A percentile compares a stretch with the other conserved stretches of the same genome.
These are phyloP conservation scores for Nycticorax nycticorax DNA, from an alignment of 2,113 vertebrate genomes.

Conservation along the genomic window DNA sequence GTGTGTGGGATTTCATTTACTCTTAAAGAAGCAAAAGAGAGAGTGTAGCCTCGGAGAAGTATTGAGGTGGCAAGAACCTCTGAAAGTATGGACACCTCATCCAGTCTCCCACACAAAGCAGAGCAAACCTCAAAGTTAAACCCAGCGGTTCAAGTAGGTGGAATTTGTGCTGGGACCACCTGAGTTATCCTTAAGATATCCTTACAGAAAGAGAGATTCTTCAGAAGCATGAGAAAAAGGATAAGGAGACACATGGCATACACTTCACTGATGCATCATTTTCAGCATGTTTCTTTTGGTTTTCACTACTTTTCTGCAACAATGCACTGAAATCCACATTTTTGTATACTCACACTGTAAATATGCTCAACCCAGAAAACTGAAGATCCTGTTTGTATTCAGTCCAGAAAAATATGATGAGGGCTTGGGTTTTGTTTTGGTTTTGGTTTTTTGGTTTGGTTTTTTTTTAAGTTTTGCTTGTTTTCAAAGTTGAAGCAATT, in stretches of 20 bases:
- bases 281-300: not conserved
- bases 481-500: not conserved
- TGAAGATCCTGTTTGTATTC: not conserved
- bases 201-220: not conserved
- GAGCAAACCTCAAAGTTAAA: not conserved
- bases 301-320: not conserved
- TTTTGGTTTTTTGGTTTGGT: not conserved
- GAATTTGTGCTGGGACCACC: not conserved
- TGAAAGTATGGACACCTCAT: not conserved
- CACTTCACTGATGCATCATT: not conserved
- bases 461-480: not conserved
- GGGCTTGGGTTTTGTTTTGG: not conserved
- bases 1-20: not conserved
- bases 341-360: not conserved
- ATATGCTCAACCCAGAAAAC: not conserved
- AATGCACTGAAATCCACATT: not conserved
- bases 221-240: not conserved
- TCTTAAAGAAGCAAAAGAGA: not conserved
- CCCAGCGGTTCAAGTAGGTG: not conserved
- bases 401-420: not conserved
- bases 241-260: not conserved
- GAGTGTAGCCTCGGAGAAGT: not conserved
- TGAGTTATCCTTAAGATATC: not conserved
- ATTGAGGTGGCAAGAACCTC: not conserved
- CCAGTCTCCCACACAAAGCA: not conserved